These are phyloP conservation scores for Branchipolynoe longqiensis DNA, from an alignment of 2,888 invertebrate genomes.

Conservation along the genomic window DNA sequence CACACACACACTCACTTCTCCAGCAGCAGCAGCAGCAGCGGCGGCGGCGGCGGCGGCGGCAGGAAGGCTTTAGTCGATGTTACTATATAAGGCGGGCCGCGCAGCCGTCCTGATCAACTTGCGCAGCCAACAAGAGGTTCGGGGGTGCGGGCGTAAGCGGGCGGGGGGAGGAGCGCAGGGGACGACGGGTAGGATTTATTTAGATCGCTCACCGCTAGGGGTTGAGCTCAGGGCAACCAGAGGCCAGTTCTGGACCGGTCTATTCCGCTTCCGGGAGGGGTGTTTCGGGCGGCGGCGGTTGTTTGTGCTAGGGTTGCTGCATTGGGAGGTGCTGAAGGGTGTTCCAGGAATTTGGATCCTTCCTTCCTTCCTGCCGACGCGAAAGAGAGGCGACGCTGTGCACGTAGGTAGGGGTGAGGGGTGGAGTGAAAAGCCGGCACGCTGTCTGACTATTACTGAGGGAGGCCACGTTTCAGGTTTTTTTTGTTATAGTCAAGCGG, in stretches of 20 bases:
- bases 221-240: not conserved
- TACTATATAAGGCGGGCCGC: conserved; percentile 37
- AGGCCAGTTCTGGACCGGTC: not conserved
- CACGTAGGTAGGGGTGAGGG: too few relatives aligned
- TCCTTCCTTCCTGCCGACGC: not conserved
- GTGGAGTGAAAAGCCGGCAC: too few relatives aligned
- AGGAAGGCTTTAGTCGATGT: not conserved
- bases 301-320: not conserved
- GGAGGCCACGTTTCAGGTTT: too few relatives aligned
- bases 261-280: not conserved
- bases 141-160: not conserved
- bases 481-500: too few relatives aligned
- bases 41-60: not conserved
- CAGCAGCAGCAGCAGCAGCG: too few relatives aligned
- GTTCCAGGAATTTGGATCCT: not conserved
- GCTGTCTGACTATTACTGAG: too few relatives aligned
- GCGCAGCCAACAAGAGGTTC: too few relatives aligned
- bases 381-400: not conserved
- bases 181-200: conserved; percentile 13
- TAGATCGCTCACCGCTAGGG: conserved; percentile 11
- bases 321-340: not conserved
- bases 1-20: too few relatives aligned
- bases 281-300: not conserved
- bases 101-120: too few relatives aligned
- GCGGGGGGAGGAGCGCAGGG: not conserved